Evolutionary conservation across 2,113 vertebrate species (phyloP).

Genomic region (Pangasianodon hypophthalmus): DNA sequence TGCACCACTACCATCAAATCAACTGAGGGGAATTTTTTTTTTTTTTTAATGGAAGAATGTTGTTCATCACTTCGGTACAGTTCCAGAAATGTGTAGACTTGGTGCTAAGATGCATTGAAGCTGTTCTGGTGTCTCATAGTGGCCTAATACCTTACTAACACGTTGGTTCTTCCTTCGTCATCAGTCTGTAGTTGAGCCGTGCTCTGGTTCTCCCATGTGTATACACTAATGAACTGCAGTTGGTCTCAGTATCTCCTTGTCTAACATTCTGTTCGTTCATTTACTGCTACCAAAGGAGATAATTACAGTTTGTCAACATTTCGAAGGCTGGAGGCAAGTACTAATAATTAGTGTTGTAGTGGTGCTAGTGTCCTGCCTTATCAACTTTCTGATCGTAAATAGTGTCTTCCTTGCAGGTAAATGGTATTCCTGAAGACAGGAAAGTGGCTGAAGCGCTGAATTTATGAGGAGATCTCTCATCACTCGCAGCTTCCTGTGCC

Average conservation of each 20-base stretch:
- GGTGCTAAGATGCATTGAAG: background rate
- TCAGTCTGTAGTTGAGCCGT: constrained; percentile 19
- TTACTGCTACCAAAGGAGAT: constrained; percentile 96
- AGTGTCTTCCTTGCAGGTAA: constrained; percentile 81
- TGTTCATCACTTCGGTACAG: background rate
- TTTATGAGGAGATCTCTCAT: constrained; percentile 77
- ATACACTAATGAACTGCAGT: constrained; percentile 24
- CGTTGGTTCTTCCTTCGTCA: background rate
- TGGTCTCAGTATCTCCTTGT: constrained; percentile 35
- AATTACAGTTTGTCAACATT: constrained; percentile 98
- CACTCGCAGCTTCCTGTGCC: background rate
- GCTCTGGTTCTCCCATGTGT: constrained; percentile 60
- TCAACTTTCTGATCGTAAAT: background rate
- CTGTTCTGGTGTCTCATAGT: background rate
- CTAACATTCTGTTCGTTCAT: constrained; percentile 75
- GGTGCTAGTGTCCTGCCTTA: background rate
- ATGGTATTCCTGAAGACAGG: constrained; percentile 99
- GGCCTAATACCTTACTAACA: background rate
- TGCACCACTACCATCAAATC: background rate
- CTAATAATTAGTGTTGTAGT: constrained; percentile 33
- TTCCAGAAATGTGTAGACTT: background rate
- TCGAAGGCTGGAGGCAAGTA: constrained; percentile 98
- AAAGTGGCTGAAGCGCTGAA: constrained; percentile 94
- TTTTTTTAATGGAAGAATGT: background rate
- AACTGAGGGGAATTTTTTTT: background rate